phyloP scores from a whole-genome alignment of 1,140 invertebrate genomes.

The Drosophila prosaltans region DNA sequence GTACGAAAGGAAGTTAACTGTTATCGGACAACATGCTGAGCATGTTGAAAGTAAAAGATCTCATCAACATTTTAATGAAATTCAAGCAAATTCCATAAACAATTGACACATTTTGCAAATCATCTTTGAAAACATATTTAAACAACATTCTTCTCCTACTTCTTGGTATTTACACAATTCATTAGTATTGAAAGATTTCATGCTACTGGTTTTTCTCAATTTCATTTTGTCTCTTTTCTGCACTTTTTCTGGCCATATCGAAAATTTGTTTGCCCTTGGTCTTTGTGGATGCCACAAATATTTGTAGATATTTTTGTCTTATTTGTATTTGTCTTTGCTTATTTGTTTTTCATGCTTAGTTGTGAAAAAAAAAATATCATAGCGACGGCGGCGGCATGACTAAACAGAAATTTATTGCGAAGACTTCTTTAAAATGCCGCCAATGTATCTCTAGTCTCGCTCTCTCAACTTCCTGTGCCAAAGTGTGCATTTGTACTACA shows the following conservation, averaged over 20 bases:
- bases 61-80: neutral
- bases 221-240: constrained; percentile 27
- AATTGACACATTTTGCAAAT: neutral
- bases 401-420: constrained; percentile 63
- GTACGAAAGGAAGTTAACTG: constrained; percentile 1
- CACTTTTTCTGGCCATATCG: constrained; percentile 39
- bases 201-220: constrained; percentile 38
- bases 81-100: neutral
- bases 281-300: constrained; percentile 54
- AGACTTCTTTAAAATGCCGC: constrained; percentile 76
- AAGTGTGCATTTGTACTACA: constrained; percentile 65
- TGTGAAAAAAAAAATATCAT: constrained; percentile 62
- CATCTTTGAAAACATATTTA: constrained; percentile 16
- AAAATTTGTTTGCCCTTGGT: constrained; percentile 53
- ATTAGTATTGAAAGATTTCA: constrained; percentile 28
- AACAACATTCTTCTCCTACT: neutral
- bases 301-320: constrained; percentile 41
- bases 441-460: constrained; percentile 75
- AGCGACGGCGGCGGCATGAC: constrained; percentile 43
- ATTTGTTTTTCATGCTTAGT: constrained; percentile 74
- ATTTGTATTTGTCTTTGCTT: constrained; percentile 64
- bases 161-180: constrained; percentile 19
- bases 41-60: constrained; percentile 4
- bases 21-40: neutral
- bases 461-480: constrained; percentile 69